Percentiles rank a stretch among this genome's conserved stretches.
phyloP scores from a whole-genome alignment of 2,888 invertebrate genomes.

The Trichopoda pennipes region DNA sequence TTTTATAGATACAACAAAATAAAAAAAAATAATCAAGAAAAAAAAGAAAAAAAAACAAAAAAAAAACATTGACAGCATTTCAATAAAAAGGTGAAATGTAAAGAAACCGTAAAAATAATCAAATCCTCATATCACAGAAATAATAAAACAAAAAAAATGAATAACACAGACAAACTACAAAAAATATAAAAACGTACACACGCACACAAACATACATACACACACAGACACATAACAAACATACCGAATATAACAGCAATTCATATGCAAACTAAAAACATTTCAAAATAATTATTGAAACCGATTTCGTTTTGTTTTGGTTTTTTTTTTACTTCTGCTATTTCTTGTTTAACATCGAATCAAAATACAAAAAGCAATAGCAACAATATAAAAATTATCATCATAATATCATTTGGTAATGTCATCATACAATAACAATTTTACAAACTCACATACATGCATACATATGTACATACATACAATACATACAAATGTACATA shows the following conservation, averaged over 20 bases:
- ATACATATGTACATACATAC: background rate
- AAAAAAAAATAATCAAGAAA: constrained; percentile 27
- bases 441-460: constrained; percentile 7
- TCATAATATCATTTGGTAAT: constrained; percentile 55
- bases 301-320: constrained; percentile 48
- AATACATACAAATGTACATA: background rate
- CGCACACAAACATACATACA: constrained; percentile 1
- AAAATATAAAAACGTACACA: constrained; percentile 35
- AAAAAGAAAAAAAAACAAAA: constrained; percentile 30
- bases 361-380: constrained; percentile 29
- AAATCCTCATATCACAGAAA: constrained; percentile 53
- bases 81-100: constrained; percentile 63
- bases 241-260: constrained; percentile 70
- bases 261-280: constrained; percentile 76
- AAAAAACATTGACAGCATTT: constrained; percentile 27
- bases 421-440: constrained; percentile 49
- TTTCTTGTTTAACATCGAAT: constrained; percentile 19
- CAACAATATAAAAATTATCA: constrained; percentile 41
- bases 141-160: constrained; percentile 16
- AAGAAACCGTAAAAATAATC: constrained; percentile 65
- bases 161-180: constrained; percentile 10
- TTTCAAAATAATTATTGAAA: constrained; percentile 70
- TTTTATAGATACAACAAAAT: constrained; percentile 27
- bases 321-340: background rate
- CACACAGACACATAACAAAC: constrained; percentile 2